Conservation (phyloP, 2,888 invertebrate species). For the Lutraria lutraria region DNA sequence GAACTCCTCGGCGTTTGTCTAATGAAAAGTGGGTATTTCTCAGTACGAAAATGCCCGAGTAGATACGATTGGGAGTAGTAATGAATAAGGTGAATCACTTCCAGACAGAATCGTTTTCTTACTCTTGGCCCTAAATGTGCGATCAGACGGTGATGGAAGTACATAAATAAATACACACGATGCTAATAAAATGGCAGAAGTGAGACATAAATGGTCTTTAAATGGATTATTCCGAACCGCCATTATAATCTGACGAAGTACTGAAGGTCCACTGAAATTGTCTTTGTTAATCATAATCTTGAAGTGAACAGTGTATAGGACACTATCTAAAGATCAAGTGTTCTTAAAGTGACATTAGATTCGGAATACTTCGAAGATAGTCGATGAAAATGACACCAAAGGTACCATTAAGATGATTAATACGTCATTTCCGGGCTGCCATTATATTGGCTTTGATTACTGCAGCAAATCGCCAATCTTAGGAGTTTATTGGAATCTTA, state of each 20-base stretch:
- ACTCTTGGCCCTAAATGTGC: not conserved
- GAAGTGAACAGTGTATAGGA: slow-evolving; percentile 21
- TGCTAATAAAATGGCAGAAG: slow-evolving; percentile 30
- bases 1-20: too few species aligned
- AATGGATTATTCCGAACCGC: not conserved
- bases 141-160: slow-evolving; percentile 4
- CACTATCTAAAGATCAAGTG: slow-evolving; percentile 47
- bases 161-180: slow-evolving; percentile 20
- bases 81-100: not conserved
- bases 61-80: too few species aligned
- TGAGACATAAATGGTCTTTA: slow-evolving; percentile 3
- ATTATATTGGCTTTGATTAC: slow-evolving; percentile 48
- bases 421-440: slow-evolving; percentile 38
- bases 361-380: slow-evolving; percentile 42
- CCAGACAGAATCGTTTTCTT: not conserved
- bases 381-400: slow-evolving; percentile 47
- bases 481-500: slow-evolving; percentile 66
- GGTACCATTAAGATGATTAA: slow-evolving; percentile 59
- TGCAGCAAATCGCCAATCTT: slow-evolving; percentile 53
- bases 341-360: slow-evolving; percentile 48
- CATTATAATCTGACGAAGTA: slow-evolving; percentile 30
- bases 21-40: too few species aligned
- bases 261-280: slow-evolving; percentile 36
- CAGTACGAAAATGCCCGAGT: too few species aligned
- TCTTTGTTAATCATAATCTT: slow-evolving; percentile 33